phyloP scores from a whole-genome alignment of 2,113 vertebrate genomes.

The Vicugna pacos region DNA sequence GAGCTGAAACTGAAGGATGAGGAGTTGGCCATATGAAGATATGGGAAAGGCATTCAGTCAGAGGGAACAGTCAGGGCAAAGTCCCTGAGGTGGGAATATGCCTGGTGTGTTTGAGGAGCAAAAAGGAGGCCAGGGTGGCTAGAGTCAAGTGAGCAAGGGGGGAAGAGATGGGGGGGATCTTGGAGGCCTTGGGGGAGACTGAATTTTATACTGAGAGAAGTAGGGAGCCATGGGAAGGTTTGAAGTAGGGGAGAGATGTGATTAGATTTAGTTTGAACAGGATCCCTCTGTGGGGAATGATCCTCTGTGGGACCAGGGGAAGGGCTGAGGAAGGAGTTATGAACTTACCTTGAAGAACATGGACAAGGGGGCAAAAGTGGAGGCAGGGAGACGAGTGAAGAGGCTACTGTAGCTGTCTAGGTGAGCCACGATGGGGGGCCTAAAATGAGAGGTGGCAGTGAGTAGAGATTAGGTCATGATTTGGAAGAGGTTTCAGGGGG shows the following conservation, averaged over 20 bases:
- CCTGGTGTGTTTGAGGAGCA: background rate
- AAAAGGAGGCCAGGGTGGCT: background rate
- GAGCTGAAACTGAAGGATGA: background rate
- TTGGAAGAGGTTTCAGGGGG: background rate
- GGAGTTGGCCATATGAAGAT: background rate
- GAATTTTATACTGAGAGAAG: background rate
- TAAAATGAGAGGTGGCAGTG: background rate
- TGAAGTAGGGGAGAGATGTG: background rate
- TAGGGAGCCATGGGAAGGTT: background rate
- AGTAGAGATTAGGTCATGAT: background rate
- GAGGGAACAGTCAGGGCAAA: background rate
- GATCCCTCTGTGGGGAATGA: background rate
- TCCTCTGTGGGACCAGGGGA: background rate
- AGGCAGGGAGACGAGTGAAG: background rate
- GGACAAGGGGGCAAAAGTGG: background rate
- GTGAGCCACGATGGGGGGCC: accelerated
- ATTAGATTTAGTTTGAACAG: background rate
- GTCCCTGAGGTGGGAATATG: background rate
- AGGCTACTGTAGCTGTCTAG: background rate
- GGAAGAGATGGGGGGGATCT: background rate
- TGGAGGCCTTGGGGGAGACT: background rate
- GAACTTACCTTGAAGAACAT: background rate
- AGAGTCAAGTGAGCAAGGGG: background rate
- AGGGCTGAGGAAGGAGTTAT: background rate
- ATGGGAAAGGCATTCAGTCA: background rate